phyloP scores from a whole-genome alignment of 2,113 vertebrate species.

The Heterotis niloticus region DNA sequence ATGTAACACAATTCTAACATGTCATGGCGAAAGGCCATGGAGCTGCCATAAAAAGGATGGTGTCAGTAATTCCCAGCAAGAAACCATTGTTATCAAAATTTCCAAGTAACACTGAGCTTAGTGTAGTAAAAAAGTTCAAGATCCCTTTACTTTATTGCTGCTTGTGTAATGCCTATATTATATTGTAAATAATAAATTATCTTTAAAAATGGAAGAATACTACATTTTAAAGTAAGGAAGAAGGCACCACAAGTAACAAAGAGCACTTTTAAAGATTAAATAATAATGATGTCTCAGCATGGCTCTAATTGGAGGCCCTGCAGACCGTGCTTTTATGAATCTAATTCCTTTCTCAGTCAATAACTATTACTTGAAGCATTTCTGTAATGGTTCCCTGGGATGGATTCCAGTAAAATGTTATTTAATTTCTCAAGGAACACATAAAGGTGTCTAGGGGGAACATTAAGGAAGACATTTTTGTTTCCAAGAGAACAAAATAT shows the following conservation, averaged over 20 bases:
- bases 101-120: background rate
- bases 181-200: conserved; percentile 12
- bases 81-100: background rate
- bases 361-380: conserved; percentile 32
- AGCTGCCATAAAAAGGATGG: background rate
- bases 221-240: conserved; percentile 18
- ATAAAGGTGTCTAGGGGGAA: conserved; percentile 25
- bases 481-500: conserved; percentile 17
- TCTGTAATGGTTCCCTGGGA: conserved; percentile 33
- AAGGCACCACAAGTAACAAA: conserved; percentile 12
- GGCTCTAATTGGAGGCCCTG: conserved; percentile 22
- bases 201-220: conserved; percentile 19
- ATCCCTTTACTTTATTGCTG: background rate
- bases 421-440: conserved; percentile 34
- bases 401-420: conserved; percentile 30
- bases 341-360: conserved; percentile 27
- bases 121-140: background rate
- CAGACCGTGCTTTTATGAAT: conserved; percentile 21
- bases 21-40: background rate
- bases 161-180: background rate
- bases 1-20: conserved; percentile 17
- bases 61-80: no score
- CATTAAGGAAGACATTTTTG: conserved; percentile 9
- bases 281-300: conserved; percentile 36
- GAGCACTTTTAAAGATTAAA: conserved; percentile 39